Conservation (phyloP, 2,113 vertebrate genomes). For the Halichoerus grypus region DNA sequence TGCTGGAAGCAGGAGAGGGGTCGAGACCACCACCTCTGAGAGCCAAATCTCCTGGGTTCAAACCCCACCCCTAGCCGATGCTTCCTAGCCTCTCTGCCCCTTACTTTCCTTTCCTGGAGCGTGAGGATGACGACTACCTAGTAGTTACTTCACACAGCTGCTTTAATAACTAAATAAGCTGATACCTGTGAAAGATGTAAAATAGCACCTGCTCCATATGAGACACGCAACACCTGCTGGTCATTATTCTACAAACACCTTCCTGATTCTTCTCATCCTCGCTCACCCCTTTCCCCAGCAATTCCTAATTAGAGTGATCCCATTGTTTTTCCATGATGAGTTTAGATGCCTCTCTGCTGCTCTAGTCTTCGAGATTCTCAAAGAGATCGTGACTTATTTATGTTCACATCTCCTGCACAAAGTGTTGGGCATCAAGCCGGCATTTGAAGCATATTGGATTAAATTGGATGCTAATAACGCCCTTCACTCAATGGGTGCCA, state of each 20-base stretch:
- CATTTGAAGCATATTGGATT: not conserved
- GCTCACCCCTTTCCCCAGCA: not conserved
- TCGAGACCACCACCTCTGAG: not conserved
- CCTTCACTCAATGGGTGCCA: not conserved
- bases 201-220: not conserved
- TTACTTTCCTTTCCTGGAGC: not conserved
- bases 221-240: not conserved
- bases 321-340: not conserved
- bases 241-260: not conserved
- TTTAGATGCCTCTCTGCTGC: not conserved
- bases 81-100: not conserved
- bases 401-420: too few relatives aligned
- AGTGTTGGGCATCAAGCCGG: not conserved
- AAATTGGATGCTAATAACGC: not conserved
- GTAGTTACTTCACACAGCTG: not conserved
- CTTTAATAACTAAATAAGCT: not conserved
- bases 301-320: not conserved
- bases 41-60: not conserved
- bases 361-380: not conserved
- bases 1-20: not conserved
- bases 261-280: not conserved
- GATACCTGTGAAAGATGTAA: not conserved
- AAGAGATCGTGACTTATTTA: not conserved
- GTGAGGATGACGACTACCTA: not conserved
- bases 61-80: not conserved